A percentile compares a stretch with the other conserved stretches of the same genome.
Evolutionary conservation across 2,888 invertebrate genomes (phyloP).

Genomic region (Sericinus montela): DNA sequence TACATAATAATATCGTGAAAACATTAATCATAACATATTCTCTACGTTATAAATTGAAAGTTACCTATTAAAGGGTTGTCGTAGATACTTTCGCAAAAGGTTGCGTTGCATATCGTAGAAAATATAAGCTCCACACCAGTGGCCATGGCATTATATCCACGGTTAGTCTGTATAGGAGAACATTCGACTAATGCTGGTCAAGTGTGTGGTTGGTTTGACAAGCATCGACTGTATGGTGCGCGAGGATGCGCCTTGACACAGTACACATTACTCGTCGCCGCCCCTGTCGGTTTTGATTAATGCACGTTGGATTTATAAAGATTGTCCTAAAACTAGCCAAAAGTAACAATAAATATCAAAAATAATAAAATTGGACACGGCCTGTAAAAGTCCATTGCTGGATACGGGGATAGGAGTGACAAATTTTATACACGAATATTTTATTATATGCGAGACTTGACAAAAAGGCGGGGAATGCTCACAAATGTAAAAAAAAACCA

Average conservation of each 20-base stretch:
- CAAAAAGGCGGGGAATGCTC: no score
- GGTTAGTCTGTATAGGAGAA: not conserved
- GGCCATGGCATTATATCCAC: slow-evolving; percentile 43
- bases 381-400: no score
- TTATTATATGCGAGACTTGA: no score
- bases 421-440: no score
- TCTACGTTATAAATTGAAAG: not conserved
- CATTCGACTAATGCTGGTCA: slow-evolving; percentile 21
- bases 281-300: slow-evolving; percentile 28
- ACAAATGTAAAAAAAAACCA: no score
- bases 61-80: slow-evolving; percentile 47
- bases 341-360: no score
- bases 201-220: slow-evolving; percentile 16
- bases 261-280: slow-evolving; percentile 16
- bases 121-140: slow-evolving; percentile 60
- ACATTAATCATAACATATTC: not conserved
- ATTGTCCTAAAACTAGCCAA: slow-evolving; percentile 23
- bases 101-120: slow-evolving; percentile 64
- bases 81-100: slow-evolving; percentile 52
- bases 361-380: no score
- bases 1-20: not conserved
- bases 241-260: slow-evolving; percentile 29
- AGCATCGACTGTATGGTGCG: slow-evolving; percentile 15
- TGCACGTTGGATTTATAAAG: slow-evolving; percentile 37
- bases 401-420: no score